These are phyloP conservation scores for Eugnorisma glareosa DNA, from an alignment of 2,888 invertebrate species.

Conservation along the genomic window DNA sequence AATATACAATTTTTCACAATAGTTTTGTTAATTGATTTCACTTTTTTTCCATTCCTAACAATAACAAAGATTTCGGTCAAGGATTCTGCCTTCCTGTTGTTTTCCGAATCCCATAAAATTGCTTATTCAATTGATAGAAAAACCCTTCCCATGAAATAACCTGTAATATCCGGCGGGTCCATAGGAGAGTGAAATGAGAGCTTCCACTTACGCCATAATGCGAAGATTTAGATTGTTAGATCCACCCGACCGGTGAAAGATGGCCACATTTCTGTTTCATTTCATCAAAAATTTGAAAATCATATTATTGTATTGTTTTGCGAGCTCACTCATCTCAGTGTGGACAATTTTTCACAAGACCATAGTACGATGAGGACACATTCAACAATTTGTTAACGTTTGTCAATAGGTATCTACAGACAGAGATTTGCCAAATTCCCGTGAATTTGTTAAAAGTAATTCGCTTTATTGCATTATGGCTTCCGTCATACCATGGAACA, in stretches of 20 bases:
- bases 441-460: not conserved
- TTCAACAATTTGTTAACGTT: not conserved
- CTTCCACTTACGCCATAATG: not conserved
- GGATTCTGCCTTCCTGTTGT: not conserved
- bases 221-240: not conserved
- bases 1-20: not conserved
- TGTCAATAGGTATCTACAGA: constrained; percentile 18
- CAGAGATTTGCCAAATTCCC: constrained; percentile 10
- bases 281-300: not conserved
- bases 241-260: not conserved
- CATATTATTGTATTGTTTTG: not conserved
- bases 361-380: not conserved
- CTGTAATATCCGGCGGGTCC: constrained; percentile 18
- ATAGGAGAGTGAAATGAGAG: constrained; percentile 10
- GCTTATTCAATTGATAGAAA: constrained; percentile 34
- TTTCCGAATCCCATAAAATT: constrained; percentile 28
- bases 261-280: not conserved
- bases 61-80: constrained; percentile 12
- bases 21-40: not conserved
- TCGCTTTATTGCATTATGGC: not conserved
- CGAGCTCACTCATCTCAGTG: not conserved
- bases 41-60: not conserved
- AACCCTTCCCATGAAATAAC: constrained; percentile 34
- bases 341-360: not conserved
- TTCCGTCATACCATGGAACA: not conserved